Evolutionary conservation across 2,797 vertebrate genomes (phyloP).

Genomic region (Thamnophis elegans): DNA sequence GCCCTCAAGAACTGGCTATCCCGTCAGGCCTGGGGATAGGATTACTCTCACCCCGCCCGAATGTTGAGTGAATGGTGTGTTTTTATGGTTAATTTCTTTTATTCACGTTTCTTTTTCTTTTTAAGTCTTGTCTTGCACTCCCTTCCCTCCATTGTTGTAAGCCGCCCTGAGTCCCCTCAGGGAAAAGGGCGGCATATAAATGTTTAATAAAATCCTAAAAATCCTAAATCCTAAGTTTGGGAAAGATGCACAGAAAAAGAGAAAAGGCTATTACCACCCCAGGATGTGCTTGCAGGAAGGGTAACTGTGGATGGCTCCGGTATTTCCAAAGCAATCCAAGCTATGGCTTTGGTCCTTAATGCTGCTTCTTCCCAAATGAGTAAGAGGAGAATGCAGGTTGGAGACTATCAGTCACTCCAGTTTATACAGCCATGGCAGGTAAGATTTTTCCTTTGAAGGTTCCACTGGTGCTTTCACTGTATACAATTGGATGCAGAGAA

Average conservation of each 20-base stretch:
- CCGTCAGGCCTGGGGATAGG: too few relatives aligned
- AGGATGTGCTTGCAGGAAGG: neutral
- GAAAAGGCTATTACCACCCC: neutral
- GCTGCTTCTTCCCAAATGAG: neutral
- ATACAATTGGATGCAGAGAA: neutral
- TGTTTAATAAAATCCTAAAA: too few relatives aligned
- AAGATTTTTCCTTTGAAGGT: neutral
- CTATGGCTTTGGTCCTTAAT: neutral
- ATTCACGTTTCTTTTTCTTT: too few relatives aligned
- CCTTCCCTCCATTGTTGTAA: too few relatives aligned
- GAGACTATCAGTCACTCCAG: neutral
- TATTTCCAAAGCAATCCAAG: neutral
- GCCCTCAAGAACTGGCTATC: too few relatives aligned
- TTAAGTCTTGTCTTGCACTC: too few relatives aligned
- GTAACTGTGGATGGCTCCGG: neutral
- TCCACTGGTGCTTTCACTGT: neutral
- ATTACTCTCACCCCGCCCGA: too few relatives aligned
- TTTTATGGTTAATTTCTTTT: too few relatives aligned
- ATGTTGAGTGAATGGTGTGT: too few relatives aligned
- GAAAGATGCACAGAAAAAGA: neutral
- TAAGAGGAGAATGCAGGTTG: neutral
- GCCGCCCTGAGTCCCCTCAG: too few relatives aligned
- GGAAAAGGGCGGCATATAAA: too few relatives aligned
- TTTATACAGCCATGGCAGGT: neutral
- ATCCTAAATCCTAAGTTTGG: too few relatives aligned